These are phyloP conservation scores for Huso huso DNA, from an alignment of 2,797 vertebrate species.

Conservation along the genomic window DNA sequence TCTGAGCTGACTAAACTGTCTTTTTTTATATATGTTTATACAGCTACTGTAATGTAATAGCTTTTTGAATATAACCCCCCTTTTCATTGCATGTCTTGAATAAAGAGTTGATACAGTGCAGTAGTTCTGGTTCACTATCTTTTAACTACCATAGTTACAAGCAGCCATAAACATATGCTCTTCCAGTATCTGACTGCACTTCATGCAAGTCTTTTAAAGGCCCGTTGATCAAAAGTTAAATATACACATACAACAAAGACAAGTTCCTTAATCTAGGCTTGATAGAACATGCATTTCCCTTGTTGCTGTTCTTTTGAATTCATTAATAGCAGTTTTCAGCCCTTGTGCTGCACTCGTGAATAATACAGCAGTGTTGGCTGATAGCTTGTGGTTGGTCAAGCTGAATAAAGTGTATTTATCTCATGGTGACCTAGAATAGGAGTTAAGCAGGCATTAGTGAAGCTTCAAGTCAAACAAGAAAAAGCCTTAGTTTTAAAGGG, in stretches of 20 bases:
- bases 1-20: too few species aligned
- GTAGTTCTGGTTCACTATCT: too few species aligned
- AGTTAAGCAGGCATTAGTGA: constrained; percentile 61
- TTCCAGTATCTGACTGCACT: too few species aligned
- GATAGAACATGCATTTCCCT: constrained; percentile 1
- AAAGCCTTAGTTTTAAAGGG: constrained; percentile 21
- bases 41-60: too few species aligned
- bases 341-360: constrained; percentile 42
- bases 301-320: constrained; percentile 41
- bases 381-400: constrained; percentile 45
- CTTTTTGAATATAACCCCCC: too few species aligned
- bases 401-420: constrained; percentile 64
- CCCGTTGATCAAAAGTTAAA: neutral
- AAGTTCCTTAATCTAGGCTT: neutral
- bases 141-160: too few species aligned
- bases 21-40: too few species aligned
- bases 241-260: neutral
- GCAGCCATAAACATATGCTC: too few species aligned
- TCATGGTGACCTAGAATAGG: constrained; percentile 65
- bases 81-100: too few species aligned
- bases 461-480: constrained; percentile 35
- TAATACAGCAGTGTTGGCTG: constrained; percentile 41
- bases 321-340: constrained; percentile 54
- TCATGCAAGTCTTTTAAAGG: too few species aligned
- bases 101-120: too few species aligned